A percentile compares a stretch with the other conserved stretches of the same genome.
Conservation (phyloP, 2,113 vertebrate genomes). For the Hippocampus zosterae region DNA sequence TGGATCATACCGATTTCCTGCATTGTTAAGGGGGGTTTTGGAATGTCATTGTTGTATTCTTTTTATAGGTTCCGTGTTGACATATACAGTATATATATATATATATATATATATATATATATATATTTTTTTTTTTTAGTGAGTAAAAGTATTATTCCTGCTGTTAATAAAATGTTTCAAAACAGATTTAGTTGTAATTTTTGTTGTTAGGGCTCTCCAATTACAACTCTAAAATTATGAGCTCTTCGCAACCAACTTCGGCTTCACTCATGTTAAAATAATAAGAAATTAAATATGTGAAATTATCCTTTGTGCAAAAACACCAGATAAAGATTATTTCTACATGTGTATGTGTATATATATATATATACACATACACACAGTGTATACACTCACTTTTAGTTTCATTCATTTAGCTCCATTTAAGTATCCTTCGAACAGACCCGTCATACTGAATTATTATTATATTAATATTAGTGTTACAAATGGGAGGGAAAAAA, state of each 20-base stretch:
- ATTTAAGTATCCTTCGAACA: neutral
- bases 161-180: neutral
- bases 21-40: neutral
- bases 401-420: neutral
- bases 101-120: no score
- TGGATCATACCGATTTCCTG: neutral
- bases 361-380: no score
- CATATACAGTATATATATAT: no score
- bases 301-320: no score
- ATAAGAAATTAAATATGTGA: no score
- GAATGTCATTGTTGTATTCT: neutral
- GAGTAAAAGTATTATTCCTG: neutral
- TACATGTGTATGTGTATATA: no score
- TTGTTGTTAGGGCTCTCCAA: no score
- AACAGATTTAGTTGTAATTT: neutral
- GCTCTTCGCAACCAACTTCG: no score
- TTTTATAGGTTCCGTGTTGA: neutral
- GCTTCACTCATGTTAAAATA: no score
- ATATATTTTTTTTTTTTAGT: neutral
- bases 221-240: no score
- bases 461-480: neutral
- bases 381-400: no score
- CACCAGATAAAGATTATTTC: no score
- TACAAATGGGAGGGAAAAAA: neutral
- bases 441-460: neutral